Base-by-base conservation (phyloP, 2,888 invertebrate species). In the Tyria jacobaeae region DNA sequence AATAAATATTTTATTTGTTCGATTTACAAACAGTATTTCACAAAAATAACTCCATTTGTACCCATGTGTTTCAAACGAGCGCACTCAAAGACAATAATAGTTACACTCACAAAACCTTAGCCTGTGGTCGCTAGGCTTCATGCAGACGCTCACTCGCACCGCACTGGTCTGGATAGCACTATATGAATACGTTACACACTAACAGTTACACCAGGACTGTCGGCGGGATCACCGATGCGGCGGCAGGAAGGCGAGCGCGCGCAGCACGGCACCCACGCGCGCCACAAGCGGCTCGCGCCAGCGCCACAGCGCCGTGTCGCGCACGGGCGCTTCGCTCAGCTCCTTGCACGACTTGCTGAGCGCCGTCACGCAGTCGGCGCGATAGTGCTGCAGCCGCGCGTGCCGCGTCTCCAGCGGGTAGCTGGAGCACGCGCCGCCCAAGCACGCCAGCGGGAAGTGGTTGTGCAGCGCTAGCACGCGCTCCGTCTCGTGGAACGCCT, bases 401-500 rank as follows among this genome's bases (percentile, higher is more conserved):
- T 97, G 96, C 41, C 94, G 94, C 27, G 97, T 97, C 72, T 97
- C 96, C 72, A 99, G 96, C 60, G 97, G 95, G 91, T 96, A 98
- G 51, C 97, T 97, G 57, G 97, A 97, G 89, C 98, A 98, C 9
- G 96, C 95, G 49, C 97, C 97, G 51, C 97, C 97, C 44, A 98
- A 91, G 84, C 98, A 98, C 64, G 97, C 97, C 75, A 98, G 91
- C 41, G 98, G 98, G 86, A 98, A 98, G 89, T 98, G 98, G 90
- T 98, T 98, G 94, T 98, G 98, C 70, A 98, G 94, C 39, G 97
- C 97, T 54, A 98, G 95, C 57, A 98, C 98, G 79, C 97, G 96
- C 80, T 97, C 97, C 37, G 98, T 97, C 91, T 98, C 97, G 90
- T 98, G 98, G 94, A 98, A 98, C 89, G 98, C 98, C 91, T 98